Conservation (phyloP, 2,888 invertebrate species). For the Cremastinae sp. region DNA sequence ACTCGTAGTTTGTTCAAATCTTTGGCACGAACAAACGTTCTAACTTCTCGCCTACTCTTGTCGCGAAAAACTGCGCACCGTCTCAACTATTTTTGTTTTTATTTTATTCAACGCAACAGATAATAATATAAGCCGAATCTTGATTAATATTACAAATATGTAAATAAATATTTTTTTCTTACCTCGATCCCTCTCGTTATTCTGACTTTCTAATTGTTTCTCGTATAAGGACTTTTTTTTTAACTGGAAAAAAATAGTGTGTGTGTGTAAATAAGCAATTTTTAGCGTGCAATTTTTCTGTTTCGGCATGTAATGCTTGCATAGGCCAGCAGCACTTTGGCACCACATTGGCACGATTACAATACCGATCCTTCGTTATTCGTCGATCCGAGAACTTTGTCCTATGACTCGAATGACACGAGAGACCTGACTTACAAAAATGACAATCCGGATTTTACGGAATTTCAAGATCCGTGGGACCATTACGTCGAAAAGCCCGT, state of each 20-base stretch:
- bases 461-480: conserved; percentile 89
- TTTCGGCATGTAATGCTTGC: conserved; percentile 79
- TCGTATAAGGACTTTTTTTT: conserved; percentile 33
- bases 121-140: neutral
- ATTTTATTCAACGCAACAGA: neutral
- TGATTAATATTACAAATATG: conserved; percentile 15
- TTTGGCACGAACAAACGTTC: conserved; percentile 25
- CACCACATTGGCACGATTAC: conserved; percentile 77
- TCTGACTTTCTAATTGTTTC: conserved; percentile 50
- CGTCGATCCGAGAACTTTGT: conserved; percentile 42
- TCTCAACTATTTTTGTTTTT: conserved; percentile 47
- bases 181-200: conserved; percentile 69
- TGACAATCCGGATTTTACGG: conserved; percentile 73
- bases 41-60: conserved; percentile 26
- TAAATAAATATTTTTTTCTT: conserved; percentile 56
- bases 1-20: neutral
- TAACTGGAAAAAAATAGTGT: neutral
- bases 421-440: conserved; percentile 64
- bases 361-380: conserved; percentile 51
- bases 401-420: conserved; percentile 52
- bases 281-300: conserved; percentile 71
- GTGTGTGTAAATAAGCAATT: conserved; percentile 72
- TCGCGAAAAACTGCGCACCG: conserved; percentile 55
- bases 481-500: conserved; percentile 75
- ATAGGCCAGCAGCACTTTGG: conserved; percentile 79